Conservation (phyloP, 2,888 invertebrate genomes). For the Chloroclystis v-ata region DNA sequence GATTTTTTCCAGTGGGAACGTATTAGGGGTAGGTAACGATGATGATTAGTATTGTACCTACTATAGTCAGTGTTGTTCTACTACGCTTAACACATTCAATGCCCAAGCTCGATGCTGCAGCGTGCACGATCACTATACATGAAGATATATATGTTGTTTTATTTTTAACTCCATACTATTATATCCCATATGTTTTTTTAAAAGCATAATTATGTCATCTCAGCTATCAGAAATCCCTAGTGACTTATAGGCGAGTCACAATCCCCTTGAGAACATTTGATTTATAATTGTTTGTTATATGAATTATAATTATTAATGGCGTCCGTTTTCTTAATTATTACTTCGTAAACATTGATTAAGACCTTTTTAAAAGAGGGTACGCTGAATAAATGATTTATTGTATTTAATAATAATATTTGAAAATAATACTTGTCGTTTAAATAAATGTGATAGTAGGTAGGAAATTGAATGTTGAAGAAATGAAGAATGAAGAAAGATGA, state of each 20-base stretch:
- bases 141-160: neutral
- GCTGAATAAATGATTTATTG: neutral
- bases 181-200: slow-evolving; percentile 17
- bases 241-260: slow-evolving; percentile 17
- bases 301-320: slow-evolving; percentile 10
- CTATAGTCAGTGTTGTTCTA: no score
- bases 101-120: neutral
- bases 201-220: slow-evolving; percentile 27
- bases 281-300: slow-evolving; percentile 26
- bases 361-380: neutral
- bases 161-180: slow-evolving; percentile 12
- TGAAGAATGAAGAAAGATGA: no score
- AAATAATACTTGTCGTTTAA: no score
- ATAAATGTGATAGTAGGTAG: no score
- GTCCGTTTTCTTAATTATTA: slow-evolving; percentile 16
- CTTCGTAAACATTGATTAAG: slow-evolving; percentile 13
- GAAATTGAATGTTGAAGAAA: no score
- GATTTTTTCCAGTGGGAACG: no score
- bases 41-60: no score
- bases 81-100: no score
- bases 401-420: no score
- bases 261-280: slow-evolving; percentile 24
- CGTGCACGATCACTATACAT: neutral
- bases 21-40: no score
- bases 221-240: slow-evolving; percentile 19